phyloP scores from a whole-genome alignment of 1,140 invertebrate species.

The Drosophila albomicans region DNA sequence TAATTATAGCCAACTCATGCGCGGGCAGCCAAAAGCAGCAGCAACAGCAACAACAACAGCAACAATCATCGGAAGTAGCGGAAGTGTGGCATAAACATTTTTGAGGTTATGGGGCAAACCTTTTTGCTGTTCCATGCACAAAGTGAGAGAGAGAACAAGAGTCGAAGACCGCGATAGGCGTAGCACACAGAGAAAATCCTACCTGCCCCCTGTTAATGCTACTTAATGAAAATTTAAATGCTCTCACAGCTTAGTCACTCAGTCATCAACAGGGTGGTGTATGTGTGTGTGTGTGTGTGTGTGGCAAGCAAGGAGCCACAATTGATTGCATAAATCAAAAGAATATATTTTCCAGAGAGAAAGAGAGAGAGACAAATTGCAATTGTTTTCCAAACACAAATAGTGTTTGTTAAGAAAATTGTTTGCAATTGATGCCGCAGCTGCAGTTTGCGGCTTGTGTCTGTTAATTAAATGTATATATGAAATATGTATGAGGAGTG shows the following conservation, averaged over 20 bases:
- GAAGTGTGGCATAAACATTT: constrained; percentile 80
- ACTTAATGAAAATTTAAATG: constrained; percentile 52
- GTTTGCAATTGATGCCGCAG: constrained; percentile 5
- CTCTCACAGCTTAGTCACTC: constrained; percentile 3
- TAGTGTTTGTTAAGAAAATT: neutral
- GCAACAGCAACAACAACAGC: constrained; percentile 48
- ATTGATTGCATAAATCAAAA: constrained; percentile 15
- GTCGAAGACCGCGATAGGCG: constrained; percentile 27
- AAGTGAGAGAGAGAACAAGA: neutral
- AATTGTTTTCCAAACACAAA: constrained; percentile 1
- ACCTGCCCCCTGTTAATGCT: constrained; percentile 28
- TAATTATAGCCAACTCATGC: constrained; percentile 84
- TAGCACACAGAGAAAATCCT: constrained; percentile 24
- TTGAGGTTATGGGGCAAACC: constrained; percentile 75
- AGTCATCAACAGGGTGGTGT: neutral
- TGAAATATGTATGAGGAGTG: constrained; percentile 25
- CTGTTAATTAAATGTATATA: constrained; percentile 38
- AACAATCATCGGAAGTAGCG: constrained; percentile 52
- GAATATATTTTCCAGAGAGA: neutral
- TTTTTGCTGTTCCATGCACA: constrained; percentile 65
- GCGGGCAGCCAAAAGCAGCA: constrained; percentile 61
- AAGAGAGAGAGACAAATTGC: neutral
- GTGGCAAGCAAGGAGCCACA: constrained; percentile 1
- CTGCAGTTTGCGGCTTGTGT: constrained; percentile 6
- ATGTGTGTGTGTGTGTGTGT: too few species aligned